Evolutionary conservation across 1,140 invertebrate genomes (phyloP), one percentile per base, ranked within the genome.

Genomic region (Fragariocoptes setiger): DNA sequence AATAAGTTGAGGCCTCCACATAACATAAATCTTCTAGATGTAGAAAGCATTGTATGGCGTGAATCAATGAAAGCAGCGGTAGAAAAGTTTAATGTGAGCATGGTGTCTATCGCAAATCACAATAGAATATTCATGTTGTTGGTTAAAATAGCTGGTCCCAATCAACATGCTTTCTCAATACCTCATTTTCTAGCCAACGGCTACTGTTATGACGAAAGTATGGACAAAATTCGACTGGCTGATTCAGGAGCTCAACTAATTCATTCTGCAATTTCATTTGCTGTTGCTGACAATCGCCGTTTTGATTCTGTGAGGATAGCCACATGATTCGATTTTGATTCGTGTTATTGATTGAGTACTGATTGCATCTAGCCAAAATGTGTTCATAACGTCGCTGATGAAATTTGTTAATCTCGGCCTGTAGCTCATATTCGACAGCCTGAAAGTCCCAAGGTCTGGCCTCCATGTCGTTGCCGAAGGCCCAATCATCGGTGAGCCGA

Each of bases 391-490:
- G 66, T 19, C 88, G 66, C 52, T 74, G 72, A 58, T 95, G 95
- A 51, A 97, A 99, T 35, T 80, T 66, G 61, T 94, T 86, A 3
- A 95, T 83, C 48, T 75, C 78, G 1, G 77, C 71, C 43, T 86
- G 67, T 15, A 99, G 58, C 18, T 79, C 73, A 62, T 82, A 90
- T 57, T 97, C 90, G 59, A 97, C 88, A 19, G 76, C 80, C 64
- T 97, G 90, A 54, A 94, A 97, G 59, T 97, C 88, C 82, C 83
- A 94, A 3, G 86, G 86, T 48, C 82, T 66, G 3, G 83, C 82
- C 64, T 95, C 86, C 48, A 94, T 68, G 65, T 97, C 74, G 65
- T 97, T 97, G 22, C 88, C 90, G 67, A 80, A 99, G 13, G 90
- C 92, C 92, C 92, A 99, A 55, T 99, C 92, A 60, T 99, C 92